Evolutionary conservation across 1,140 invertebrate species (phyloP), one percentile per base, ranked within the genome.

Genomic region (Ladona fulva): DNA sequence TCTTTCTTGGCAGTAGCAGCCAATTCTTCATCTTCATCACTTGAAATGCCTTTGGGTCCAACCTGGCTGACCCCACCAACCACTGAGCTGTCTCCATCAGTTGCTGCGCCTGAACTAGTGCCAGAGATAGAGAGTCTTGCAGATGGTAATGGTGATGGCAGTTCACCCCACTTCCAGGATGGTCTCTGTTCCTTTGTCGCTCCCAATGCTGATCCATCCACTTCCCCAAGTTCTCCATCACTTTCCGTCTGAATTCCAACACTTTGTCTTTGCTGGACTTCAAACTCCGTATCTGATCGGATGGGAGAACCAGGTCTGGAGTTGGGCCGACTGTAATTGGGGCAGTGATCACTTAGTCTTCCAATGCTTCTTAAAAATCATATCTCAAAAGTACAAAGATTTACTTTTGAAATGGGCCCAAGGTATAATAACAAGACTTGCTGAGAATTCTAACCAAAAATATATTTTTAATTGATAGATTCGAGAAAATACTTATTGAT

Each of bases 81-180:
- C 16, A 37, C 29, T 22, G 44, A 25, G 11, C 75, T 52, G 42
- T n/a, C 66, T 37, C 25, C 44, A 66, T 25, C 25, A 14, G 22
- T 42, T 74, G n/a, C 19, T 6, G 22, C 77, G 37, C n/a, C 74
- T 42, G 44, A 42, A 44, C 24, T 52, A 73, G 75, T 12, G 12
- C 24, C 42, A 24, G 22, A 74, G 7, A 78, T 75, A 0, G 79
- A 78, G 14, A 66, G 81, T 79, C 42, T 76, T 79, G 52, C 52
- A 16, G 52, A 66, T 1, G 78, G 80, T 29, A 81, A 79, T 22
- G 83, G 80, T 10, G 84, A 92, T 0, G 97, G 98, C 74, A 99
- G 87, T 84, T 99, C 95, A 29, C 98, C 98, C 98, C 98, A 99
- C 80, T 94, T 91, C 98, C 98, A 99, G 78, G 90, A 94, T 84